Percentiles rank a stretch among this genome's conserved stretches.
These are phyloP conservation scores for Phalangium opilio DNA, from an alignment of 2,888 invertebrate species.

Conservation along the genomic window DNA sequence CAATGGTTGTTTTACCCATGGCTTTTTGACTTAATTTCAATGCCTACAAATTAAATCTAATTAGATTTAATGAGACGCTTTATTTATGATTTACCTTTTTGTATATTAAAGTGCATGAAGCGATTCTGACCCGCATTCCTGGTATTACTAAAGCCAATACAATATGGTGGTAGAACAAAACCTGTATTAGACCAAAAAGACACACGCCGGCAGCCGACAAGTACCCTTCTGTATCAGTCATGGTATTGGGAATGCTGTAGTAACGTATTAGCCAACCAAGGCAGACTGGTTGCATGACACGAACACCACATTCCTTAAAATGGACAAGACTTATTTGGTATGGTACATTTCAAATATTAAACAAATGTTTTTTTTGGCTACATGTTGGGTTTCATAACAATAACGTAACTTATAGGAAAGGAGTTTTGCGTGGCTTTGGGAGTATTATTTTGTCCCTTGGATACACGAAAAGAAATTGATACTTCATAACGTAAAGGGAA, in stretches of 20 bases:
- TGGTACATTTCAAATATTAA: too few species aligned
- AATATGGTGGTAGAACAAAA: slow-evolving; percentile 70
- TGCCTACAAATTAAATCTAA: slow-evolving; percentile 32
- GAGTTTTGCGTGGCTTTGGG: too few species aligned
- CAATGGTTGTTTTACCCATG: slow-evolving; percentile 68
- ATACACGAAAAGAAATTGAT: too few species aligned
- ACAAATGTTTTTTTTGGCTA: too few species aligned
- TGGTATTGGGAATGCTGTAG: slow-evolving; percentile 25
- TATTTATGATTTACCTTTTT: slow-evolving; percentile 41
- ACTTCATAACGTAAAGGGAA: too few species aligned
- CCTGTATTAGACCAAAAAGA: slow-evolving; percentile 53
- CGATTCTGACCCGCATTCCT: slow-evolving; percentile 28
- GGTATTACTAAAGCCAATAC: slow-evolving; percentile 66
- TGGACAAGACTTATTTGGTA: too few species aligned
- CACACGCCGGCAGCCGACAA: slow-evolving; percentile 47
- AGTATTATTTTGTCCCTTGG: too few species aligned
- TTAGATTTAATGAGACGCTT: too few species aligned
- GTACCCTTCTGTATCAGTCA: slow-evolving; percentile 44
- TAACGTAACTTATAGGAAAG: too few species aligned
- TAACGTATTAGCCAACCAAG: slow-evolving; percentile 34
- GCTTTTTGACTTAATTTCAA: slow-evolving; percentile 48
- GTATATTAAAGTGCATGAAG: slow-evolving; percentile 57
- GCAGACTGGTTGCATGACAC: slow-evolving; percentile 32
- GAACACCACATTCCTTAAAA: slow-evolving; percentile 20
- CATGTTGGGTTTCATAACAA: too few species aligned